Evolutionary conservation across 2,888 invertebrate genomes (phyloP).

Genomic region (Steinernema carpocapsae): DNA sequence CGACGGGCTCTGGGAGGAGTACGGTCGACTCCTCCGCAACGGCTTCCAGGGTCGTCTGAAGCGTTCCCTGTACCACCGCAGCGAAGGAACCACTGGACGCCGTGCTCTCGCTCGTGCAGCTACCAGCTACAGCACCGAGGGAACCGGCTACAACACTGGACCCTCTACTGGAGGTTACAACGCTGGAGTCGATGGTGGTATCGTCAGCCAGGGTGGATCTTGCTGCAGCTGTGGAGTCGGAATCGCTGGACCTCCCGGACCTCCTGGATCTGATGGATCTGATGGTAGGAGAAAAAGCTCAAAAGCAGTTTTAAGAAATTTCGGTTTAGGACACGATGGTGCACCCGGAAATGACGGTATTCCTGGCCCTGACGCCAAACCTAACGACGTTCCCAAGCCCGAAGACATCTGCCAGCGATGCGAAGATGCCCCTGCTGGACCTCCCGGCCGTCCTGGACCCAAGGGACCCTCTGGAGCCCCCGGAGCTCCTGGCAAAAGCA

Average conservation of each 20-base stretch:
- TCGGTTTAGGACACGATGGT: conserved; percentile 53
- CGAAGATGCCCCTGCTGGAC: conserved; percentile 56
- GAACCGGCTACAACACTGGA: conserved; percentile 16
- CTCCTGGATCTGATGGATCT: conserved; percentile 56
- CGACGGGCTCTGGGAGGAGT: conserved; percentile 23
- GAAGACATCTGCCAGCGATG: conserved; percentile 59
- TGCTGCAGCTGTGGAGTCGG: conserved; percentile 58
- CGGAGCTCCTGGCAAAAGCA: conserved; percentile 51
- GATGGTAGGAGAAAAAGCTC: not conserved
- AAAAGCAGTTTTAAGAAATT: too few relatives aligned
- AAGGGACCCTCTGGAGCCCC: conserved; percentile 50
- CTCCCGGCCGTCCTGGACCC: conserved; percentile 54
- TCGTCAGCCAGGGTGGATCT: conserved; percentile 41
- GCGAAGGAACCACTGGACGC: conserved; percentile 18
- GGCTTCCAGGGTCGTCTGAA: conserved; percentile 12
- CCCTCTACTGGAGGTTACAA: conserved; percentile 16
- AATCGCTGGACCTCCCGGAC: conserved; percentile 57
- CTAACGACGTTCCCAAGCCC: conserved; percentile 45
- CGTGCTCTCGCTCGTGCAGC: conserved; percentile 13
- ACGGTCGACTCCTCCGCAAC: not conserved
- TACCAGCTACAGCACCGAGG: conserved; percentile 20
- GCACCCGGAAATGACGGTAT: conserved; percentile 57
- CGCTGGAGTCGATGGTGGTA: conserved; percentile 37
- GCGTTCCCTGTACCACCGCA: conserved; percentile 29
- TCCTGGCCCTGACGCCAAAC: conserved; percentile 50